Percentiles rank a stretch among this genome's conserved stretches.
Conservation (phyloP, 1,140 invertebrate species). For the Drosophila pachea region DNA sequence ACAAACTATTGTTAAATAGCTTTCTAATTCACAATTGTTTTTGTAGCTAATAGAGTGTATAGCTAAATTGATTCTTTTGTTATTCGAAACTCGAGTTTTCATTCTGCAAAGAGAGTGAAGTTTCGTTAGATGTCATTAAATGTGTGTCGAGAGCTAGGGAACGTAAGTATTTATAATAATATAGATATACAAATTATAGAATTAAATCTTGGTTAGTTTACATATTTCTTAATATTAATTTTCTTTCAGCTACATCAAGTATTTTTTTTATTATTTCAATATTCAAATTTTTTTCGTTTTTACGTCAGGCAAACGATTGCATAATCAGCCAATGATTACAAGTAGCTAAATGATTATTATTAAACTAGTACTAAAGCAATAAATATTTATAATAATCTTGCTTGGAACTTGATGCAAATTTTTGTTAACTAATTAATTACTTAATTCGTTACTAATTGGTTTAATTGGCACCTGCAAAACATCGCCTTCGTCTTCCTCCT, state of each 20-base stretch:
- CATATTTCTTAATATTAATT: constrained; percentile 11
- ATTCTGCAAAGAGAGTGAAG: constrained; percentile 57
- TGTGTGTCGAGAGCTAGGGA: constrained; percentile 9
- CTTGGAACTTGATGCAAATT: constrained; percentile 37
- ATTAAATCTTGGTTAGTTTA: constrained; percentile 24
- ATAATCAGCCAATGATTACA: constrained; percentile 64
- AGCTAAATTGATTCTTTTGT: constrained; percentile 21
- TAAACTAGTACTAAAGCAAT: constrained; percentile 44
- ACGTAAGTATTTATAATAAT: no score
- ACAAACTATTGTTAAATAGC: constrained; percentile 12
- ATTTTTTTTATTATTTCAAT: constrained; percentile 6
- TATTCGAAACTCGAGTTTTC: constrained; percentile 14
- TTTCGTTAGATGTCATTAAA: constrained; percentile 35
- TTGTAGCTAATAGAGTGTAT: constrained; percentile 15
- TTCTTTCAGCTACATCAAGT: constrained; percentile 36
- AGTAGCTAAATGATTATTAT: constrained; percentile 54
- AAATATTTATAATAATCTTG: constrained; percentile 54
- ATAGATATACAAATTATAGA: constrained; percentile 30
- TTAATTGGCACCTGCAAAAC: constrained; percentile 71
- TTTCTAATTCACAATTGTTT: neutral
- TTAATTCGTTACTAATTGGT: constrained; percentile 1
- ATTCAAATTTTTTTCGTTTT: constrained; percentile 27
- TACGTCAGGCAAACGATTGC: constrained; percentile 47
- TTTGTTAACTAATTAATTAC: constrained; percentile 32
- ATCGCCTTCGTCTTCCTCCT: constrained; percentile 75